These are phyloP conservation scores for Eolophus roseicapilla DNA, from an alignment of 2,113 vertebrate genomes.

Conservation along the genomic window DNA sequence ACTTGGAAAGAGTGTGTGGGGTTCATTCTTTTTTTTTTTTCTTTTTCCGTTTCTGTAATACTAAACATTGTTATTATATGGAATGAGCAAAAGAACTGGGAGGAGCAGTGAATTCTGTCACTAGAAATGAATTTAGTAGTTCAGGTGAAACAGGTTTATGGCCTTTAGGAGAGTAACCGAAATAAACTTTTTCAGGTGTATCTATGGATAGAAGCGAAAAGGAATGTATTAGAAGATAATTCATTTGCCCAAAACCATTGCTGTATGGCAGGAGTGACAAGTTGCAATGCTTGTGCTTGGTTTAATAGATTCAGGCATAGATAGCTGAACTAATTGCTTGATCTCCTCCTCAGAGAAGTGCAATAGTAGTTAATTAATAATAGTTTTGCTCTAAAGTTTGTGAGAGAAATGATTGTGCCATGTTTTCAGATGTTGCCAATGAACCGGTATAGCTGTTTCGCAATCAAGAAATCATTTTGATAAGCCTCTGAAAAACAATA, in stretches of 20 bases:
- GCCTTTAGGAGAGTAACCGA: neutral
- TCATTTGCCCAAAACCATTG: neutral
- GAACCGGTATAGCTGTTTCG: neutral
- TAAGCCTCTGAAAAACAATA: neutral
- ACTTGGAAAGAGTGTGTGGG: neutral
- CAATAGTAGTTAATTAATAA: neutral
- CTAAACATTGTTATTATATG: neutral
- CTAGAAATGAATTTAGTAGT: neutral
- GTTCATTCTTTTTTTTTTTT: neutral
- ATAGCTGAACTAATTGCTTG: neutral
- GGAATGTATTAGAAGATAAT: neutral
- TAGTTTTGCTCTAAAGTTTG: neutral
- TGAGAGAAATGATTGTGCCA: neutral
- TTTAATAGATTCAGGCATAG: neutral
- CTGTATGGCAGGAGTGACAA: neutral
- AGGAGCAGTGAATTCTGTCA: neutral
- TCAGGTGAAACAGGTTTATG: neutral
- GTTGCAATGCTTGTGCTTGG: neutral
- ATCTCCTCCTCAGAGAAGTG: neutral
- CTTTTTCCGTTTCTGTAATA: neutral
- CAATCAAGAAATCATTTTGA: neutral
- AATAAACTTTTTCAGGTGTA: neutral
- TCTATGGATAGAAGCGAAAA: neutral
- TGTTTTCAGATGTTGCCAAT: neutral
- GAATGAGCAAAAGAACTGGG: neutral